A percentile compares a stretch with the other conserved stretches of the same genome.
These are phyloP conservation scores for Lepisosteus oculatus DNA, from an alignment of 2,113 vertebrate genomes.

Conservation along the genomic window DNA sequence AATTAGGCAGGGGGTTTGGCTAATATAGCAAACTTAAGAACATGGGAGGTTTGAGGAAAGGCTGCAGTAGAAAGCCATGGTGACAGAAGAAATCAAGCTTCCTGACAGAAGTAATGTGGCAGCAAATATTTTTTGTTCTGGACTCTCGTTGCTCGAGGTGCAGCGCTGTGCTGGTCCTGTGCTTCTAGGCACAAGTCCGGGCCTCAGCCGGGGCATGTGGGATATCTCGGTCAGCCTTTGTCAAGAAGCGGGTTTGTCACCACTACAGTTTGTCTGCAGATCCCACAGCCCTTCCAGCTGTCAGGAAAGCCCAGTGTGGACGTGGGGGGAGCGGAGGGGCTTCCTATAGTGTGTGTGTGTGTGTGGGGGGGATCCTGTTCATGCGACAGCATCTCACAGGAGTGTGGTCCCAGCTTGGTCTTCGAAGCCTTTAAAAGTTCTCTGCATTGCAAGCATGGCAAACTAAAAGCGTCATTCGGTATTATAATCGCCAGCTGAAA, in stretches of 20 bases:
- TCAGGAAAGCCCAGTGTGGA: neutral
- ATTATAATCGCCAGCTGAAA: no score
- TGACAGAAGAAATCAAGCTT: neutral
- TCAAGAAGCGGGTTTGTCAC: neutral
- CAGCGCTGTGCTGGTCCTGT: neutral
- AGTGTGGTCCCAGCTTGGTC: no score
- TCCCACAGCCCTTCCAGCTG: neutral
- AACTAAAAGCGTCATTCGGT: no score
- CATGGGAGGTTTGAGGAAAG: neutral
- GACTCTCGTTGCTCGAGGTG: neutral
- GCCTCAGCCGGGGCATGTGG: neutral
- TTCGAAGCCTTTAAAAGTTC: no score
- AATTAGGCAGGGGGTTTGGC: no score
- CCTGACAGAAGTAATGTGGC: neutral
- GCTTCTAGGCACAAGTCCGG: neutral
- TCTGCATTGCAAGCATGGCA: no score
- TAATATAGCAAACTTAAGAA: no score
- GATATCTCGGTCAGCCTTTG: neutral
- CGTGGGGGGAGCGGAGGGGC: neutral
- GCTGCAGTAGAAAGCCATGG: neutral
- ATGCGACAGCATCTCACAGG: no score
- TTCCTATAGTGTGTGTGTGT: no score
- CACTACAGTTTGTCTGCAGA: neutral
- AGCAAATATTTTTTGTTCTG: neutral
- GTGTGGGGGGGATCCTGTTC: no score